A percentile compares a stretch with the other conserved stretches of the same genome.
Evolutionary conservation across 2,888 invertebrate species (phyloP).

Genomic region (Caenorhabditis sp.): DNA sequence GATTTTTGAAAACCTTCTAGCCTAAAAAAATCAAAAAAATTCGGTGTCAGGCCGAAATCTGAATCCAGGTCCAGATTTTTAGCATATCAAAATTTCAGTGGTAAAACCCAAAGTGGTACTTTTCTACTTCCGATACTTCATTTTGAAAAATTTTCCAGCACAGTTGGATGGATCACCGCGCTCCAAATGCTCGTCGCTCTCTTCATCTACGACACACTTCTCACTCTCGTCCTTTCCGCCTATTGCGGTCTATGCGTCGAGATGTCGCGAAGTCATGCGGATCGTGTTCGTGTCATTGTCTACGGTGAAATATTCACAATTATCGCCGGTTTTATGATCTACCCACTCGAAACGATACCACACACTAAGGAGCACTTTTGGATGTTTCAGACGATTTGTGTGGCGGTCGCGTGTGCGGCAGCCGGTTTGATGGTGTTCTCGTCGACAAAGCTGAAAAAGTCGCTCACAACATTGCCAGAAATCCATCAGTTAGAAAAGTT

Average conservation of each 20-base stretch:
- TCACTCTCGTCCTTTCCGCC: constrained; percentile 71
- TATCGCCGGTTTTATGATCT: constrained; percentile 49
- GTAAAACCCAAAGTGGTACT: too few relatives aligned
- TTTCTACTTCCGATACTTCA: neutral
- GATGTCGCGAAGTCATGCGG: constrained; percentile 40
- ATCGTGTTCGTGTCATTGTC: constrained; percentile 52
- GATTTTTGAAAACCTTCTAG: too few relatives aligned
- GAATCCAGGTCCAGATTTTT: too few relatives aligned
- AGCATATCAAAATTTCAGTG: neutral
- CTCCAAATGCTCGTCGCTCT: constrained; percentile 71
- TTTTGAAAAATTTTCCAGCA: constrained; percentile 33
- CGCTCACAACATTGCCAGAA: constrained; percentile 12
- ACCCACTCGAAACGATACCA: constrained; percentile 52
- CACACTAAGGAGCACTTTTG: constrained; percentile 69
- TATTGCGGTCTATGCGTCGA: constrained; percentile 72
- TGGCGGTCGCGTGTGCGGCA: constrained; percentile 66
- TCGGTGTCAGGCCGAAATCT: too few relatives aligned
- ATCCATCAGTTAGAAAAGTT: constrained; percentile 38
- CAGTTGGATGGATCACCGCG: constrained; percentile 65
- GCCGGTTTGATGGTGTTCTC: constrained; percentile 24
- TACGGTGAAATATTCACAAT: constrained; percentile 55
- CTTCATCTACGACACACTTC: constrained; percentile 72
- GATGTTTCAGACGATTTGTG: constrained; percentile 68
- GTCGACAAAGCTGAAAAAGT: constrained; percentile 40
- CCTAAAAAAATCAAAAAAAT: too few relatives aligned